Evolutionary conservation across 2,113 vertebrate genomes (phyloP).

Genomic region (Prionailurus viverrinus): DNA sequence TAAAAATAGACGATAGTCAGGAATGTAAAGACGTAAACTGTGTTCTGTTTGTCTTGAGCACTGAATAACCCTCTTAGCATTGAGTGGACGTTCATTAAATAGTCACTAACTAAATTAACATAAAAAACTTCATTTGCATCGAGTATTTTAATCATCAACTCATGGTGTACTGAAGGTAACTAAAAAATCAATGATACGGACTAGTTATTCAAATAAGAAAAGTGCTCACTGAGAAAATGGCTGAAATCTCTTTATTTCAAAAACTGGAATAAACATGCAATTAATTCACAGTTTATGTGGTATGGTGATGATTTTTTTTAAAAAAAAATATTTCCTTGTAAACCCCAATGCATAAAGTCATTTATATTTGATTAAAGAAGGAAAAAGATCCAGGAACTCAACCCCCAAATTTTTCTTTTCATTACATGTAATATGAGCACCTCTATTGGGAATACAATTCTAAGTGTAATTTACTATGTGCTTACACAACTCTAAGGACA

Average conservation of each 20-base stretch:
- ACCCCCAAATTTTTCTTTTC: background rate
- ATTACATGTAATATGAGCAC: slow-evolving; percentile 34
- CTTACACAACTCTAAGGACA: background rate
- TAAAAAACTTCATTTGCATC: background rate
- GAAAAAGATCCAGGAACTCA: background rate
- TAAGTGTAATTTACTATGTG: slow-evolving; percentile 55
- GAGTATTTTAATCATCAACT: slow-evolving; percentile 27
- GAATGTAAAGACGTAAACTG: background rate
- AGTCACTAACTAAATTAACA: background rate
- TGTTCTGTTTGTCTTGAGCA: background rate
- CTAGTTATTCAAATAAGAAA: slow-evolving; percentile 36
- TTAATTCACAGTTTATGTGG: slow-evolving; percentile 37
- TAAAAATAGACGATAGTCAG: background rate
- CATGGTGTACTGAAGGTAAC: background rate
- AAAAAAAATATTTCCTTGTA: slow-evolving; percentile 1
- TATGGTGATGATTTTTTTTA: background rate
- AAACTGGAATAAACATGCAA: slow-evolving; percentile 22
- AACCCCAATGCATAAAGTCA: slow-evolving; percentile 17
- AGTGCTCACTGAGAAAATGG: background rate
- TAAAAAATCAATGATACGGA: background rate
- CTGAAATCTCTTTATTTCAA: slow-evolving; percentile 56
- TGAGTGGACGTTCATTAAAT: background rate
- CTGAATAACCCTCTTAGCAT: background rate
- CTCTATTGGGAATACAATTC: slow-evolving; percentile 35
- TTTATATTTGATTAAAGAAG: slow-evolving; percentile 49